Evolutionary conservation across 1,140 invertebrate genomes (phyloP).

Genomic region (Drosophila sproati): DNA sequence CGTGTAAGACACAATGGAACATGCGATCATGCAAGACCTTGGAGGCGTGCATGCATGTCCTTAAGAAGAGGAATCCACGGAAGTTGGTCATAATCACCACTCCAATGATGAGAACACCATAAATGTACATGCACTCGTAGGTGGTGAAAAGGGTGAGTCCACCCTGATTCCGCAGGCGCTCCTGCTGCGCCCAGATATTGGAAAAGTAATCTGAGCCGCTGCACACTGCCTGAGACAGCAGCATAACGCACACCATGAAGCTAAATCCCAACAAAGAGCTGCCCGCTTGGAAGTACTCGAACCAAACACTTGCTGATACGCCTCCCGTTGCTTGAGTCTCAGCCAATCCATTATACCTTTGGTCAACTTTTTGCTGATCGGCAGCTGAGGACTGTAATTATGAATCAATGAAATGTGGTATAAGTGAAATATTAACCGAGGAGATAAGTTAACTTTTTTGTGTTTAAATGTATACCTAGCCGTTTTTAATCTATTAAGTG

Average conservation of each 20-base stretch:
- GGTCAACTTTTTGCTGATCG: slow-evolving; percentile 45
- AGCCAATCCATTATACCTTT: slow-evolving; percentile 83
- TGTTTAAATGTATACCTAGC: background rate
- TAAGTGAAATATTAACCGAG: background rate
- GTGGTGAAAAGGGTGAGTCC: slow-evolving; percentile 64
- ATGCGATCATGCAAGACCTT: slow-evolving; percentile 92
- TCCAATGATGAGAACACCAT: slow-evolving; percentile 70
- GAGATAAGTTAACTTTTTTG: background rate
- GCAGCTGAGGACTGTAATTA: slow-evolving; percentile 27
- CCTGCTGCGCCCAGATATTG: slow-evolving; percentile 89
- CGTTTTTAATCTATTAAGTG: too few species aligned
- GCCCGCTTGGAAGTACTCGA: slow-evolving; percentile 89
- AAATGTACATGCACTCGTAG: slow-evolving; percentile 81
- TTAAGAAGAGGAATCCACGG: slow-evolving; percentile 90
- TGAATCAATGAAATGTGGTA: background rate
- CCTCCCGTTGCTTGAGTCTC: slow-evolving; percentile 86
- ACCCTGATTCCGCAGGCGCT: slow-evolving; percentile 79
- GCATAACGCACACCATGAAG: slow-evolving; percentile 86
- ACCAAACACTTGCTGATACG: slow-evolving; percentile 86
- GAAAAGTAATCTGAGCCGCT: slow-evolving; percentile 92
- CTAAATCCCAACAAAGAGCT: slow-evolving; percentile 86
- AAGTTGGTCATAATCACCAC: slow-evolving; percentile 85
- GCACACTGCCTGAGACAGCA: slow-evolving; percentile 89
- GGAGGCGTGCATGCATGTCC: slow-evolving; percentile 92
- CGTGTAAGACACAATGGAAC: slow-evolving; percentile 91